These are phyloP conservation scores for Psix sp. DNA, from an alignment of 1,140 invertebrate species.

Conservation along the genomic window DNA sequence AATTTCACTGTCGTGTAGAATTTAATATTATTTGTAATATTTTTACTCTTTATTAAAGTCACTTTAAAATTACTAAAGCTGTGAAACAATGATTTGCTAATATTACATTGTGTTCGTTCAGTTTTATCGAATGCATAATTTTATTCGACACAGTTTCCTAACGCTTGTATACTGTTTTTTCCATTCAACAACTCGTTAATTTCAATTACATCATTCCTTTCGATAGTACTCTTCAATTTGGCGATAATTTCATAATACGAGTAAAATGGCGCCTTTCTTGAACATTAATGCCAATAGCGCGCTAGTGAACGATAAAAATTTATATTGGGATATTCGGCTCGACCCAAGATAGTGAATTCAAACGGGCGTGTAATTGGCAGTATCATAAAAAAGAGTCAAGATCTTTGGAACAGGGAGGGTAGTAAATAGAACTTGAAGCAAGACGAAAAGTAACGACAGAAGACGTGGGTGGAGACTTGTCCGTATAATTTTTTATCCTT, in stretches of 20 bases:
- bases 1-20: slow-evolving; percentile 9
- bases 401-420: slow-evolving; percentile 60
- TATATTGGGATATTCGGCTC: slow-evolving; percentile 69
- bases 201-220: slow-evolving; percentile 37
- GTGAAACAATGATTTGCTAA: no score
- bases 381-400: slow-evolving; percentile 75
- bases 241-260: slow-evolving; percentile 51
- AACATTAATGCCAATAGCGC: slow-evolving; percentile 52
- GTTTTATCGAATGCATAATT: no score
- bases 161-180: no score
- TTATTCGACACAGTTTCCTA: no score
- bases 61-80: no score
- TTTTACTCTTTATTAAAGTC: slow-evolving; percentile 12
- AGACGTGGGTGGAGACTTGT: slow-evolving; percentile 33
- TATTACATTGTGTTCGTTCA: no score
- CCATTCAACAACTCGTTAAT: slow-evolving; percentile 12
- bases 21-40: slow-evolving; percentile 2
- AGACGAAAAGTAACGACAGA: slow-evolving; percentile 54
- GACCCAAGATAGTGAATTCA: slow-evolving; percentile 75
- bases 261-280: slow-evolving; percentile 26
- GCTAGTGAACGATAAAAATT: slow-evolving; percentile 70
- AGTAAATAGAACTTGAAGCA: slow-evolving; percentile 59
- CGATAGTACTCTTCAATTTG: slow-evolving; percentile 38
- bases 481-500: slow-evolving; percentile 76
- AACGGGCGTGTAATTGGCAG: slow-evolving; percentile 78